phyloP scores from a whole-genome alignment of 2,888 invertebrate species.

The Ormyrus nitidulus region DNA sequence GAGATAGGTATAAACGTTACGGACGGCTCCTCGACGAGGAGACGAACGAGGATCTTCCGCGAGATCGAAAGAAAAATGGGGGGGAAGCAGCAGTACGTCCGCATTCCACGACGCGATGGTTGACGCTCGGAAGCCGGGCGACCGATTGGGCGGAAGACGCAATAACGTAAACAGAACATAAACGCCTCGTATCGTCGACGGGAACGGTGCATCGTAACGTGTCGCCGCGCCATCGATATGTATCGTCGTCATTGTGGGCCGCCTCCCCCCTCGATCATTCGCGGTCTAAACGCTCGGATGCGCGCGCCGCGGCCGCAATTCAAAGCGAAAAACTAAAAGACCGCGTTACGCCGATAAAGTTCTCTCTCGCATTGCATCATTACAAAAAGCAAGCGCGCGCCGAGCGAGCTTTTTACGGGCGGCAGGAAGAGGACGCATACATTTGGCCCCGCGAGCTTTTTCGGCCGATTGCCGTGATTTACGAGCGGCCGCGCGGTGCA shows the following conservation, averaged over 20 bases:
- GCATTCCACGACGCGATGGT: background rate
- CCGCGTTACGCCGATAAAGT: slow-evolving; percentile 47
- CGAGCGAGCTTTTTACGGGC: slow-evolving; percentile 11
- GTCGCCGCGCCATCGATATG: slow-evolving; percentile 34
- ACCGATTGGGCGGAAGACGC: slow-evolving; percentile 49
- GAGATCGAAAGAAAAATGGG: background rate
- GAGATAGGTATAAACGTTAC: no score
- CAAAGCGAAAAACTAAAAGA: slow-evolving; percentile 24
- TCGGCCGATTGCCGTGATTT: background rate
- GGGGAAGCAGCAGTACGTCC: background rate
- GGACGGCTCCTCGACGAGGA: no score
- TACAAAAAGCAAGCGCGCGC: slow-evolving; percentile 15
- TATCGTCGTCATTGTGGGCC: slow-evolving; percentile 5
- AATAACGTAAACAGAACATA: slow-evolving; percentile 65
- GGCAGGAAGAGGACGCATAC: background rate
- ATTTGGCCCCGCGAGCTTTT: slow-evolving; percentile 8
- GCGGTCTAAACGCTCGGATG: background rate
- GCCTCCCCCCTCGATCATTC: background rate
- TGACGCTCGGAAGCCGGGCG: background rate
- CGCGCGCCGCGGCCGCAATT: slow-evolving; percentile 17
- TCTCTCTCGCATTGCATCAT: slow-evolving; percentile 20
- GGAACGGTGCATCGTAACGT: slow-evolving; percentile 55
- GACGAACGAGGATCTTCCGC: no score
- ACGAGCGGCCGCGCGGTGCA: background rate
- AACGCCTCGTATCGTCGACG: slow-evolving; percentile 61